phyloP scores from a whole-genome alignment of 2,888 invertebrate genomes.

The Parthenolecanium corni region DNA sequence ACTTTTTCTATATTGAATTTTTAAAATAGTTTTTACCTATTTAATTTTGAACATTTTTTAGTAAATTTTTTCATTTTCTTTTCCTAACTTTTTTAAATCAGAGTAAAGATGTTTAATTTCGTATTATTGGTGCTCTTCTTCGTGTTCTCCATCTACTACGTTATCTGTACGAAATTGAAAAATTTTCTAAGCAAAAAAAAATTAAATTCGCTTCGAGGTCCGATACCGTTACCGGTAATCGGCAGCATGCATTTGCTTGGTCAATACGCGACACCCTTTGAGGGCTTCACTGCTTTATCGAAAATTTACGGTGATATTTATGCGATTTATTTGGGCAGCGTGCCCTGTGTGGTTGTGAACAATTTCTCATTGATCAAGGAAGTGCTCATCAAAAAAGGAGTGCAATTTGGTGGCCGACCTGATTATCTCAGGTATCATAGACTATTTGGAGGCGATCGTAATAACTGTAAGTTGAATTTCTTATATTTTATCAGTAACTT shows the following conservation, averaged over 20 bases:
- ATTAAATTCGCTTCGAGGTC: constrained; percentile 41
- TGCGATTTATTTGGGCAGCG: constrained; percentile 53
- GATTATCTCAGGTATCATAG: constrained; percentile 68
- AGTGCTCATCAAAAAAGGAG: constrained; percentile 66
- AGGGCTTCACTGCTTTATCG: constrained; percentile 56
- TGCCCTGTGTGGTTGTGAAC: constrained; percentile 62
- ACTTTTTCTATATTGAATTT: no score
- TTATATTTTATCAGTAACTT: background rate
- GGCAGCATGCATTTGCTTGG: constrained; percentile 58
- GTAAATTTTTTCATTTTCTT: no score
- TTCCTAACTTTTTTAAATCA: no score
- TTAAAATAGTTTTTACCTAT: no score
- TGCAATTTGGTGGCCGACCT: constrained; percentile 70
- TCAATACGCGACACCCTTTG: constrained; percentile 54
- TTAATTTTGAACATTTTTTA: no score
- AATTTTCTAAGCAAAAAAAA: background rate
- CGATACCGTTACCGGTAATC: constrained; percentile 53
- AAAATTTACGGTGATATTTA: constrained; percentile 61
- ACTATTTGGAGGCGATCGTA: constrained; percentile 71
- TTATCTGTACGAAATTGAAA: no score
- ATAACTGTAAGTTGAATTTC: constrained; percentile 62
- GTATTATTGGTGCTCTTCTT: no score
- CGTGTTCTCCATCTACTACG: no score
- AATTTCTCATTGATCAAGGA: constrained; percentile 58
- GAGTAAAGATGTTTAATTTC: no score